A percentile compares a stretch with the other conserved stretches of the same genome.
These are phyloP conservation scores for Myanophis thanlyinensis DNA, from an alignment of 2,113 vertebrate species.

Conservation along the genomic window DNA sequence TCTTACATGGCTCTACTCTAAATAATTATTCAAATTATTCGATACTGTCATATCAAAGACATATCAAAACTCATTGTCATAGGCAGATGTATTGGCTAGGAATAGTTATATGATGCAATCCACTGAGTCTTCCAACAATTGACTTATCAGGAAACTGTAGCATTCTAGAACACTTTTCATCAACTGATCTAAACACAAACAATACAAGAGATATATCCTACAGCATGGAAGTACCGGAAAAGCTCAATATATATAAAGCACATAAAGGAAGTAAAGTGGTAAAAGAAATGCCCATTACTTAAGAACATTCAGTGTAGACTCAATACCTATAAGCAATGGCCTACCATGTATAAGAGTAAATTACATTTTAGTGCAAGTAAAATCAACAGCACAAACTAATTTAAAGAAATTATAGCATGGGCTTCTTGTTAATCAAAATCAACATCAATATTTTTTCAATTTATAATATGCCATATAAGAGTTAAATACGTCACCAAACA, in stretches of 20 bases:
- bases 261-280: neutral
- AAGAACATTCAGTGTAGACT: neutral
- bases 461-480: neutral
- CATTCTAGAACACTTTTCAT: neutral
- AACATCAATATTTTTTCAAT: neutral
- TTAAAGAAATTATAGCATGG: neutral
- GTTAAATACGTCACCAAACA: neutral
- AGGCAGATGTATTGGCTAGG: neutral
- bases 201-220: neutral
- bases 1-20: neutral
- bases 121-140: neutral
- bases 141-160: neutral
- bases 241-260: neutral
- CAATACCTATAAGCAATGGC: neutral
- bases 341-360: neutral
- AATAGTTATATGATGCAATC: neutral
- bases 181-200: neutral
- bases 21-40: neutral
- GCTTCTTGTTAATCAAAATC: neutral
- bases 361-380: neutral
- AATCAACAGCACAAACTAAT: neutral
- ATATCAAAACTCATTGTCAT: neutral
- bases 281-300: neutral
- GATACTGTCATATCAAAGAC: neutral
- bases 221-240: neutral